Evolutionary conservation across 1,140 invertebrate species (phyloP).

Genomic region (Zaprionus kolodkinae): DNA sequence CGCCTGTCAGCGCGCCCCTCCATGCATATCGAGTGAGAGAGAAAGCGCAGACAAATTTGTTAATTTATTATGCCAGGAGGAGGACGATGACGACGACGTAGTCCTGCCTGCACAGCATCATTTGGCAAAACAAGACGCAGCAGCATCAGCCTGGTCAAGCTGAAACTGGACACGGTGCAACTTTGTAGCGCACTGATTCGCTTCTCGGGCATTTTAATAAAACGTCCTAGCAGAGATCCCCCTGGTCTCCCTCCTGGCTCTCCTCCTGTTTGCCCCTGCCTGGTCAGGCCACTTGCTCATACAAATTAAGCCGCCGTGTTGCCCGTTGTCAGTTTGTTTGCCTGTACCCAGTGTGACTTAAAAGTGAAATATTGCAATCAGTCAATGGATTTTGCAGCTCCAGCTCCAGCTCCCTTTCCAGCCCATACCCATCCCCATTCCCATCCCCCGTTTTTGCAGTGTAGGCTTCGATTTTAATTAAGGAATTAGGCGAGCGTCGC

Average conservation of each 20-base stretch:
- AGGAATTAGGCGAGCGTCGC: slow-evolving; percentile 68
- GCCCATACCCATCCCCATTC: neutral
- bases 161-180: slow-evolving; percentile 55
- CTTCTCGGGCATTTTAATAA: slow-evolving; percentile 72
- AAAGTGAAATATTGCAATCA: slow-evolving; percentile 82
- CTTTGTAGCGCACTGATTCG: slow-evolving; percentile 67
- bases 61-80: slow-evolving; percentile 78
- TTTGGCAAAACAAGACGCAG: slow-evolving; percentile 63
- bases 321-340: slow-evolving; percentile 53
- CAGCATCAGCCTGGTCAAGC: slow-evolving; percentile 65
- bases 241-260: neutral
- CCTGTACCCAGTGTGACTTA: slow-evolving; percentile 66
- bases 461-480: slow-evolving; percentile 82
- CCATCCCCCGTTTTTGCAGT: slow-evolving; percentile 7
- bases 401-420: neutral
- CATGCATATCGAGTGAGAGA: slow-evolving; percentile 25
- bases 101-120: slow-evolving; percentile 42
- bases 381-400: slow-evolving; percentile 73
- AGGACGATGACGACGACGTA: slow-evolving; percentile 15
- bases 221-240: slow-evolving; percentile 29
- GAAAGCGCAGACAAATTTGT: slow-evolving; percentile 73
- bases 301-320: slow-evolving; percentile 78
- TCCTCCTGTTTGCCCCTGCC: slow-evolving; percentile 14
- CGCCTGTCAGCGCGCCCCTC: slow-evolving; percentile 44
- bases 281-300: slow-evolving; percentile 48